Conservation (phyloP, 2,888 invertebrate species). For the Syrphus vitripennis region DNA sequence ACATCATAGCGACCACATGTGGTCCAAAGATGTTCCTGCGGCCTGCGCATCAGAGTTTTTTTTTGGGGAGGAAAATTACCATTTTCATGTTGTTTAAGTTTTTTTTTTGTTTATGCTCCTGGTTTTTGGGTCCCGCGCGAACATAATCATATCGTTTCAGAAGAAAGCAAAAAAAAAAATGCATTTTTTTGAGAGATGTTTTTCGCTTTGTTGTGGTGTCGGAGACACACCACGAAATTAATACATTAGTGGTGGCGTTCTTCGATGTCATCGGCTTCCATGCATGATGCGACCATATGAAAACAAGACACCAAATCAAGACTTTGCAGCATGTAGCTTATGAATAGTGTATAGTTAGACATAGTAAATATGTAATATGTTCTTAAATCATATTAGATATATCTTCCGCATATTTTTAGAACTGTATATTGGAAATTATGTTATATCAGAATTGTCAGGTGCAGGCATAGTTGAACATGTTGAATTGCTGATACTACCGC, state of each 20-base stretch:
- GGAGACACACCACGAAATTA: conserved; percentile 70
- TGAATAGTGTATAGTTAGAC: not conserved
- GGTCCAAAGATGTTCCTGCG: conserved; percentile 68
- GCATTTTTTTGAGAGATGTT: conserved; percentile 49
- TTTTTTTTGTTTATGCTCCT: conserved; percentile 5
- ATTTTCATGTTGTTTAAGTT: conserved; percentile 54
- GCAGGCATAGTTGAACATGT: no score
- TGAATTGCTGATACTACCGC: no score
- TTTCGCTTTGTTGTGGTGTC: conserved; percentile 68
- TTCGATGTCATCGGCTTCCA: conserved; percentile 68
- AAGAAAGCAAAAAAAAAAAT: conserved; percentile 55
- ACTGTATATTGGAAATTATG: no score
- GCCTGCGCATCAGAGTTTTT: not conserved
- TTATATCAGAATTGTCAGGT: no score
- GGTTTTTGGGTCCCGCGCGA: conserved; percentile 16
- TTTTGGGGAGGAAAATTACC: conserved; percentile 64
- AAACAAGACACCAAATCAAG: not conserved
- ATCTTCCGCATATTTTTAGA: conserved; percentile 63
- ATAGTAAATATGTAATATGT: not conserved
- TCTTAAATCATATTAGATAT: not conserved
- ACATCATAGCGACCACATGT: conserved; percentile 61
- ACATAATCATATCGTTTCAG: conserved; percentile 40
- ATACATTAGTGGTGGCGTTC: conserved; percentile 69
- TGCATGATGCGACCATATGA: conserved; percentile 58
- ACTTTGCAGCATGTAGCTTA: not conserved